Base-by-base conservation (phyloP, 2,113 vertebrate genomes). In the Apodemus sylvaticus region DNA sequence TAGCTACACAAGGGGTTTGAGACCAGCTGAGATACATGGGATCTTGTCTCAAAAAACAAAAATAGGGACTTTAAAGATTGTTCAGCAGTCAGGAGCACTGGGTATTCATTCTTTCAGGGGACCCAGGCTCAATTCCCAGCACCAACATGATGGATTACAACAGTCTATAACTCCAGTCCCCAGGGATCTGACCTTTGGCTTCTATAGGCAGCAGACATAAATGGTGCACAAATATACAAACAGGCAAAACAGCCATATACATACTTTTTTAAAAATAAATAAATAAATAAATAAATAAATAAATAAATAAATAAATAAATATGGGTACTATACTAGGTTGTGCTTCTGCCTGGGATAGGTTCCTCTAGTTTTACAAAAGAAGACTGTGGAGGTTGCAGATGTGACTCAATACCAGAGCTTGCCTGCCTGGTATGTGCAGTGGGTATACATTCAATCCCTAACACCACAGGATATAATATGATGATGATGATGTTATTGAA, bases 291-390 rank as follows among this genome's bases (percentile, higher is more conserved):
- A n/a, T n/a, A n/a, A n/a, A n/a, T n/a, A n/a, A n/a, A n/a, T 22
- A 76, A 45, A 45, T 22, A 74, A 74, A 58, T 12, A 42, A 39
- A 42, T 24, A 42, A 74, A 76, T 42, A 74, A 31, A 77, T 48
- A 26, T 66, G 82, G 74, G 58, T 92, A 14, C 53, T 90, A 42
- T 78, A 85, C 19, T 95, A 39, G 39, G 60, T 85, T 58, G 20
- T 13, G 45, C 60, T 76, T 78, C 48, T 92, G 14, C 93, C 34
- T 91, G 42, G 90, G 34, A 29, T 74, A 93, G 55, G 19, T 88
- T 90, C 78, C 34, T 92, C 48, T 90, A 12, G 60, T 96, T 96
- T 42, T 79, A 58, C 79, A 87, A 92, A 83, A 90, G 55, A 53
- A 58, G 26, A 62, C 39, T 76, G 64, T 53, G 29, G 39, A 31